These are phyloP conservation scores for Hydrocynus forskahlii DNA, from an alignment of 2,797 vertebrate species.

Conservation along the genomic window DNA sequence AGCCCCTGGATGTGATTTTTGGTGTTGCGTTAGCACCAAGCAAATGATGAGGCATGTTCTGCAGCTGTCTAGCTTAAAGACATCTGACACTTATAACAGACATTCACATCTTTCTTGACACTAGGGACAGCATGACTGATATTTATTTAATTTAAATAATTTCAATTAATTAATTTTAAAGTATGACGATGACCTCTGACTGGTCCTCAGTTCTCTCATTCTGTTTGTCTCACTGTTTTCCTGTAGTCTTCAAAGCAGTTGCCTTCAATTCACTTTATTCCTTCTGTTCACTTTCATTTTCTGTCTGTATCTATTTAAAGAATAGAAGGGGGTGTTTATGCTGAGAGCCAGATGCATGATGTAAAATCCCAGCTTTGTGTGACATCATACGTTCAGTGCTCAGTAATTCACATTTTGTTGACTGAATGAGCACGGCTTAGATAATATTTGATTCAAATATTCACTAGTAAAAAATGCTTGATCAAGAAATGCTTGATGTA, in stretches of 20 bases:
- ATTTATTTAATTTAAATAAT: too few species aligned
- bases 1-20: too few species aligned
- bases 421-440: too few species aligned
- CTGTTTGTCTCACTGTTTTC: slow-evolving; percentile 35
- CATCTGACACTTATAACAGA: too few species aligned
- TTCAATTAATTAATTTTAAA: slow-evolving; percentile 9
- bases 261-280: slow-evolving; percentile 30
- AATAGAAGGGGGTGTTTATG: neutral
- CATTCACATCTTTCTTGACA: neutral
- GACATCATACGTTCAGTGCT: too few species aligned
- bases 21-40: too few species aligned
- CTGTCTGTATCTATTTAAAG: neutral
- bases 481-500: slow-evolving; percentile 29
- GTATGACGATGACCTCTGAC: slow-evolving; percentile 24
- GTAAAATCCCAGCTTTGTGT: too few species aligned
- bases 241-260: slow-evolving; percentile 39
- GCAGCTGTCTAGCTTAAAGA: too few species aligned
- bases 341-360: neutral
- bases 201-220: slow-evolving; percentile 28
- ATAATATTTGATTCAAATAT: slow-evolving; percentile 21
- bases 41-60: too few species aligned
- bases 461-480: slow-evolving; percentile 44
- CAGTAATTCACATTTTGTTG: too few species aligned
- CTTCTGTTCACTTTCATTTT: neutral
- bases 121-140: too few species aligned